These are phyloP conservation scores for Stegastes partitus DNA, from an alignment of 2,113 vertebrate species.

Conservation along the genomic window DNA sequence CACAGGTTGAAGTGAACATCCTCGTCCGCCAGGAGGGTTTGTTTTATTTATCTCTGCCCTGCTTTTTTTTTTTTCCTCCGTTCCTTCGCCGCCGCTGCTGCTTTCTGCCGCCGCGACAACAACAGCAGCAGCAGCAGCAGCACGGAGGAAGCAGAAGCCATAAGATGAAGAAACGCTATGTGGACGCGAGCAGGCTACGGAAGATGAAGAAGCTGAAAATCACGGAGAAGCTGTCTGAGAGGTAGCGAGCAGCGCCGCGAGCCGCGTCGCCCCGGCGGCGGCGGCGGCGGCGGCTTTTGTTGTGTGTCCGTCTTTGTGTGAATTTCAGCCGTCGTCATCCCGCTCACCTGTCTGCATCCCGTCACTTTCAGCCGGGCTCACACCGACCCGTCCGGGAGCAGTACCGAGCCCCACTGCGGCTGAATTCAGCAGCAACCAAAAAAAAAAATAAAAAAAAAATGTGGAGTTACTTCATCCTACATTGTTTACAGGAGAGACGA, in stretches of 20 bases:
- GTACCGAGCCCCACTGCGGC: not conserved
- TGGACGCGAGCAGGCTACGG: conserved; percentile 85
- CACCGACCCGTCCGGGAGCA: not conserved
- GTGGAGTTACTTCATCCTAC: conserved; percentile 35
- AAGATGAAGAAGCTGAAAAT: conserved; percentile 86
- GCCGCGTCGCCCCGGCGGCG: conserved; percentile 42
- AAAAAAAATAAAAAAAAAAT: not conserved
- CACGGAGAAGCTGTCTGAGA: conserved; percentile 86
- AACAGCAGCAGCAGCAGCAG: too few relatives aligned
- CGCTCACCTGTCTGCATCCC: conserved; percentile 65
- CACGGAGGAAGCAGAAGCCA: conserved; percentile 68
- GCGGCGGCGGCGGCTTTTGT: conserved; percentile 72
- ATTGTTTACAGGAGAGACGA: conserved; percentile 53
- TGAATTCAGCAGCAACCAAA: not conserved
- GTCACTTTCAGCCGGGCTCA: not conserved
- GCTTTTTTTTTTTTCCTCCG: not conserved
- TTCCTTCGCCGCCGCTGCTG: conserved; percentile 10
- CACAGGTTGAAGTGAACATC: conserved; percentile 67
- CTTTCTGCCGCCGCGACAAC: conserved; percentile 50
- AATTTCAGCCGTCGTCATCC: conserved; percentile 58
- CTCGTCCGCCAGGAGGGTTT: conserved; percentile 38
- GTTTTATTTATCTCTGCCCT: conserved; percentile 10
- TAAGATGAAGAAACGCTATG: conserved; percentile 88
- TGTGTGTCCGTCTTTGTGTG: conserved; percentile 77
- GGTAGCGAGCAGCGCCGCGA: conserved; percentile 67